Evolutionary conservation across 2,888 invertebrate species (phyloP).

Genomic region (Thymelicus sylvestris): DNA sequence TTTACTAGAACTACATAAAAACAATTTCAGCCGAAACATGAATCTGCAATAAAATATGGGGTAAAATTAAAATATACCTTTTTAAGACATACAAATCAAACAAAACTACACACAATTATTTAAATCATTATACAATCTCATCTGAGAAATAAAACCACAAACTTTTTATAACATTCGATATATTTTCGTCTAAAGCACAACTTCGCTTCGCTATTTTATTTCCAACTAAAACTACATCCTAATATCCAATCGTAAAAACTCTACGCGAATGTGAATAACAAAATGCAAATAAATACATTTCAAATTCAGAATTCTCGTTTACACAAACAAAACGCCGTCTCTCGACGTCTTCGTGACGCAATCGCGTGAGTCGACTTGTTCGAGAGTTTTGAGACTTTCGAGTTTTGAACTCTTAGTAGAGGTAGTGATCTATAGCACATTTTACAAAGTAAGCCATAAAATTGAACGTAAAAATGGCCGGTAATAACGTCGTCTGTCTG

Average conservation of each 20-base stretch:
- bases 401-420: slow-evolving; percentile 55
- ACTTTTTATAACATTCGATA: too few species aligned
- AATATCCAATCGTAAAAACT: neutral
- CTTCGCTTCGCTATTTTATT: neutral
- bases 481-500: slow-evolving; percentile 56
- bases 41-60: too few species aligned
- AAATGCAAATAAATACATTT: slow-evolving; percentile 33
- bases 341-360: slow-evolving; percentile 11
- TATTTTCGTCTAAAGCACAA: too few species aligned
- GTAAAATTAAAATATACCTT: too few species aligned
- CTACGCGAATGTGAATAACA: slow-evolving; percentile 15
- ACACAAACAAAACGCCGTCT: slow-evolving; percentile 7
- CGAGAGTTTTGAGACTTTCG: slow-evolving; percentile 11
- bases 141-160: too few species aligned
- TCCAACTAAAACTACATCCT: neutral
- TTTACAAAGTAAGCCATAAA: slow-evolving; percentile 78
- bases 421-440: slow-evolving; percentile 72
- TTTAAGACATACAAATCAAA: too few species aligned
- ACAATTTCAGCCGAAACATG: too few species aligned
- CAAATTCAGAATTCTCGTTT: slow-evolving; percentile 13
- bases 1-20: too few species aligned
- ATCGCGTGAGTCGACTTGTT: slow-evolving; percentile 8
- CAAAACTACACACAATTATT: too few species aligned
- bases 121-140: too few species aligned
- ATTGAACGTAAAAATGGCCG: slow-evolving; percentile 63